These are phyloP conservation scores for Trichopria drosophilae DNA, from an alignment of 2,888 invertebrate species.

Conservation along the genomic window DNA sequence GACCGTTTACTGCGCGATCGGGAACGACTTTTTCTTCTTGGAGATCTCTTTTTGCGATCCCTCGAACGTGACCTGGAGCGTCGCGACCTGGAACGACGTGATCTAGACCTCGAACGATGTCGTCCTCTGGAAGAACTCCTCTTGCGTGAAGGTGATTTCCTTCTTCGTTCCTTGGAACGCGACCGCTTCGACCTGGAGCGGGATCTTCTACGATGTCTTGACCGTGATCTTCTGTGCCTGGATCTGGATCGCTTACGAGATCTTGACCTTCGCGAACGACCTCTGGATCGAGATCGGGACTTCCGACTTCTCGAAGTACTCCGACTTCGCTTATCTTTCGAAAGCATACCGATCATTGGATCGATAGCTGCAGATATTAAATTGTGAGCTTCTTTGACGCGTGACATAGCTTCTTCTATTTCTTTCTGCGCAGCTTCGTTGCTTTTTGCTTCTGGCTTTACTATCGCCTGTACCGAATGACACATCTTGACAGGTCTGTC, in stretches of 20 bases:
- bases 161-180: slow-evolving; percentile 52
- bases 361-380: slow-evolving; percentile 92
- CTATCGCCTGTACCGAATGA: slow-evolving; percentile 90
- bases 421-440: slow-evolving; percentile 94
- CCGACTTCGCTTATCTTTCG: slow-evolving; percentile 78
- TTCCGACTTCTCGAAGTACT: slow-evolving; percentile 59
- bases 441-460: slow-evolving; percentile 91
- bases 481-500: slow-evolving; percentile 75
- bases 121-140: slow-evolving; percentile 51
- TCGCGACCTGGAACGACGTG: slow-evolving; percentile 52
- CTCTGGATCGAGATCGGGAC: slow-evolving; percentile 68
- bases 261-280: slow-evolving; percentile 51
- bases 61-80: slow-evolving; percentile 54
- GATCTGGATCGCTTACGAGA: slow-evolving; percentile 54
- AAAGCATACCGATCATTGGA: slow-evolving; percentile 83
- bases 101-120: slow-evolving; percentile 60
- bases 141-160: slow-evolving; percentile 52
- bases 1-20: slow-evolving; percentile 64
- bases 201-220: slow-evolving; percentile 64
- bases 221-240: slow-evolving; percentile 62
- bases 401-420: slow-evolving; percentile 95
- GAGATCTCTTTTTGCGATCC: slow-evolving; percentile 51
- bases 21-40: slow-evolving; percentile 52
- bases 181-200: slow-evolving; percentile 55
- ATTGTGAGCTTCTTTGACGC: slow-evolving; percentile 94